phyloP scores from a whole-genome alignment of 2,113 vertebrate genomes.

The Eulemur macaco region DNA sequence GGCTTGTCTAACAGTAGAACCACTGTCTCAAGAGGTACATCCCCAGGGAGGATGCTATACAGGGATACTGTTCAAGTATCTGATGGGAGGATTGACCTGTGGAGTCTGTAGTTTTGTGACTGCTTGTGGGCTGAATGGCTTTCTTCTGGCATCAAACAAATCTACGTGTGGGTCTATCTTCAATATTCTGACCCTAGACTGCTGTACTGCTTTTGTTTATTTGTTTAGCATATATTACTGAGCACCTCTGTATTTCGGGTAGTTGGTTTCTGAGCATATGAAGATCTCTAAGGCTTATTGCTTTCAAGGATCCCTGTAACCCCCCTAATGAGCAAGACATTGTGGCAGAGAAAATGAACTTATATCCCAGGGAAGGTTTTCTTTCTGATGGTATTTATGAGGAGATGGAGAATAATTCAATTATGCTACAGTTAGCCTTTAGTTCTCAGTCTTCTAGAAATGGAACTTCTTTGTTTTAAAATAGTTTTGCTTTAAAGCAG shows the following conservation, averaged over 20 bases:
- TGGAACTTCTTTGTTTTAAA: neutral
- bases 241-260: neutral
- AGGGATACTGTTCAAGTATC: neutral
- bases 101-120: neutral
- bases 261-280: neutral
- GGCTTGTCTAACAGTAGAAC: neutral
- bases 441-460: neutral
- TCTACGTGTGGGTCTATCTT: neutral
- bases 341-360: neutral
- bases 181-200: neutral
- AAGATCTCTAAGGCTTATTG: neutral
- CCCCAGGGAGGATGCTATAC: too few species aligned
- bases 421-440: neutral
- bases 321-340: neutral
- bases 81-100: neutral
- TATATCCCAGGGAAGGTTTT: neutral
- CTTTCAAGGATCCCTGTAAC: neutral
- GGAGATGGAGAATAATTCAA: neutral
- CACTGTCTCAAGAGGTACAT: neutral
- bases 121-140: neutral
- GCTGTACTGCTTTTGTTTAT: neutral
- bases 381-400: neutral
- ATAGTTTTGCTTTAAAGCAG: neutral
- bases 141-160: neutral
- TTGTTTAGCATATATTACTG: neutral